Conservation (phyloP, 2,888 invertebrate species). For the Nemotelus pantherinus region DNA sequence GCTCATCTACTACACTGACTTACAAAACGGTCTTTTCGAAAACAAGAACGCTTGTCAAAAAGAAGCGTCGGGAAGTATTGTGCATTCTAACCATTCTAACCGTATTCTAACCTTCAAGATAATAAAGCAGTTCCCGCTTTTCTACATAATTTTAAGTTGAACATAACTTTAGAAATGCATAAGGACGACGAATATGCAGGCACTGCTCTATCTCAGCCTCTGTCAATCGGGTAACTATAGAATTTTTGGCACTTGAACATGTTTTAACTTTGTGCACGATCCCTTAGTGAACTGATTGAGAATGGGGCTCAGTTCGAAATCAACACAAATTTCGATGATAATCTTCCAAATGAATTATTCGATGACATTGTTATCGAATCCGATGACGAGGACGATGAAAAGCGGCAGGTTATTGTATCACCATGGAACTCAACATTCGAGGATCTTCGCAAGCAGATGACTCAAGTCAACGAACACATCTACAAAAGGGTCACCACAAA, state of each 20-base stretch:
- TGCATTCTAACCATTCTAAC: too few relatives aligned
- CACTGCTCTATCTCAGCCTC: constrained; percentile 54
- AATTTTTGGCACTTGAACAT: neutral
- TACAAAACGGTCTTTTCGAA: too few relatives aligned
- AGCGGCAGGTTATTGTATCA: constrained; percentile 53
- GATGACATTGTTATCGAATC: constrained; percentile 9
- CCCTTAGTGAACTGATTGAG: constrained; percentile 55
- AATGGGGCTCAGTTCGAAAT: constrained; percentile 60
- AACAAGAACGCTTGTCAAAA: too few relatives aligned
- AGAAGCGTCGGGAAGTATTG: too few relatives aligned
- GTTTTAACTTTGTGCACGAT: neutral
- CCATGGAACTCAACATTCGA: constrained; percentile 62
- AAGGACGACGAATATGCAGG: constrained; percentile 34
- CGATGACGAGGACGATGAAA: constrained; percentile 53
- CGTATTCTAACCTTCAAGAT: too few relatives aligned
- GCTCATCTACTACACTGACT: too few relatives aligned
- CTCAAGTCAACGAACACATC: constrained; percentile 55
- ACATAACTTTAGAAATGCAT: neutral
- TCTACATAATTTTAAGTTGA: too few relatives aligned
- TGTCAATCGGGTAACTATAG: constrained; percentile 55
- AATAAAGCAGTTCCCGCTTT: too few relatives aligned
- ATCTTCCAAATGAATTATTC: constrained; percentile 47
- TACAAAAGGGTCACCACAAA: constrained; percentile 57
- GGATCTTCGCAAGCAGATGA: constrained; percentile 59
- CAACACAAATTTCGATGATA: constrained; percentile 57